Percentiles rank a stretch among this genome's conserved stretches.
Evolutionary conservation across 1,140 invertebrate species (phyloP).

Genomic region (Apocrypta bakeri): DNA sequence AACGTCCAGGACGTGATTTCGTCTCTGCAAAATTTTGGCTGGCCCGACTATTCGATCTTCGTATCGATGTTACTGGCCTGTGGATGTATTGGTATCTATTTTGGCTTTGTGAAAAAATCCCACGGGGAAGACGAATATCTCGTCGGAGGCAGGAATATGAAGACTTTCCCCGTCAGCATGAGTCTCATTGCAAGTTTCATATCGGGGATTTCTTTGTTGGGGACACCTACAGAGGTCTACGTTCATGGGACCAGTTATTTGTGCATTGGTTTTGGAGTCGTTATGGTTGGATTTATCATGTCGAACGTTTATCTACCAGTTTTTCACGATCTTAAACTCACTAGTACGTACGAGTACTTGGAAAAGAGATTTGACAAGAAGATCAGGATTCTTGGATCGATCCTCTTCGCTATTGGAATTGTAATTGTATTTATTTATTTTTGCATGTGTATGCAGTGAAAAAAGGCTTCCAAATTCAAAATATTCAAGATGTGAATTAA

Average conservation of each 20-base stretch:
- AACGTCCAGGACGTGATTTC: slow-evolving; percentile 77
- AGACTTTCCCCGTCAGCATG: slow-evolving; percentile 85
- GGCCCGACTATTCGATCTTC: slow-evolving; percentile 83
- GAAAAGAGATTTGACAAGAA: slow-evolving; percentile 84
- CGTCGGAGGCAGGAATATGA: slow-evolving; percentile 89
- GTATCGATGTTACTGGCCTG: slow-evolving; percentile 82
- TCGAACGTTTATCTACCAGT: slow-evolving; percentile 85
- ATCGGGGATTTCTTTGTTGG: slow-evolving; percentile 80
- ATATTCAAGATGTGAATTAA: too few species aligned
- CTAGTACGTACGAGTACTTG: slow-evolving; percentile 91
- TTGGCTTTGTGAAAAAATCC: slow-evolving; percentile 83
- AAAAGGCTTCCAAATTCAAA: too few species aligned
- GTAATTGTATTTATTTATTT: slow-evolving; percentile 66
- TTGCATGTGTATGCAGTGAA: too few species aligned
- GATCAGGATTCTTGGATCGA: slow-evolving; percentile 83
- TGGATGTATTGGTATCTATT: slow-evolving; percentile 85
- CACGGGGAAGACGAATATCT: slow-evolving; percentile 84
- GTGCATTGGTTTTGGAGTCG: slow-evolving; percentile 77
- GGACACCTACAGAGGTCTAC: slow-evolving; percentile 90
- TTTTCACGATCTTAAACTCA: slow-evolving; percentile 86
- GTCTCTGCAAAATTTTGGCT: slow-evolving; percentile 80
- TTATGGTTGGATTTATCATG: slow-evolving; percentile 80
- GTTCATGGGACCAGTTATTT: slow-evolving; percentile 84
- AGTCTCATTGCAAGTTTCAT: slow-evolving; percentile 86
- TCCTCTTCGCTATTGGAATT: slow-evolving; percentile 82